Evolutionary conservation across 2,888 invertebrate species (phyloP).

Genomic region (Frankliniella fusca): DNA sequence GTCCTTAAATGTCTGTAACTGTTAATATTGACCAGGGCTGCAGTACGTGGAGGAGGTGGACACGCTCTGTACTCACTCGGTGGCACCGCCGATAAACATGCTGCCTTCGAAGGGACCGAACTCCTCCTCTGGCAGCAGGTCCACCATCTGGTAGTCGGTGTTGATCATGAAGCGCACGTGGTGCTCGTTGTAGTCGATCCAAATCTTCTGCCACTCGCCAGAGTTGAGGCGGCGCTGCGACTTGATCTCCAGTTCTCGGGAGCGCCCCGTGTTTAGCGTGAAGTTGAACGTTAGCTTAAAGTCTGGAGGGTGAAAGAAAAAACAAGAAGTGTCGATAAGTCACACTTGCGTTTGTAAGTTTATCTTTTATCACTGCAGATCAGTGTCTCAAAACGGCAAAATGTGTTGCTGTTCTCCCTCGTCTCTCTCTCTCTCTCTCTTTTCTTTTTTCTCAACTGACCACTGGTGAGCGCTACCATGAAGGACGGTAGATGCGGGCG

Average conservation of each 20-base stretch:
- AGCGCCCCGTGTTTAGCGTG: slow-evolving; percentile 77
- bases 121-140: slow-evolving; percentile 76
- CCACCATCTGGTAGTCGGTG: slow-evolving; percentile 82
- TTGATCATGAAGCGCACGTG: slow-evolving; percentile 91
- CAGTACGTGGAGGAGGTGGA: too few species aligned
- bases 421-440: too few species aligned
- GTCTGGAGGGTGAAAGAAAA: slow-evolving; percentile 51
- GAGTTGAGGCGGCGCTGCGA: slow-evolving; percentile 79
- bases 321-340: not conserved
- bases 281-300: slow-evolving; percentile 86
- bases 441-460: slow-evolving; percentile 48
- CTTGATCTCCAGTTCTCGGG: slow-evolving; percentile 75
- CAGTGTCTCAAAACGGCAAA: not conserved
- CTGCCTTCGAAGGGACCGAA: slow-evolving; percentile 90
- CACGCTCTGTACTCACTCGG: slow-evolving; percentile 68
- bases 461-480: slow-evolving; percentile 83
- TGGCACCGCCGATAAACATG: slow-evolving; percentile 90
- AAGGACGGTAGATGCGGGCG: slow-evolving; percentile 85
- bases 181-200: slow-evolving; percentile 92
- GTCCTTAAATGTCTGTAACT: too few species aligned
- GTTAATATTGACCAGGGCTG: too few species aligned
- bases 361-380: too few species aligned
- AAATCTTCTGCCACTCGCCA: slow-evolving; percentile 94
- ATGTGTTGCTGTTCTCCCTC: too few species aligned
- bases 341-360: too few species aligned